Evolutionary conservation across 2,888 invertebrate genomes (phyloP).

Genomic region (Hybos culiciformis): DNA sequence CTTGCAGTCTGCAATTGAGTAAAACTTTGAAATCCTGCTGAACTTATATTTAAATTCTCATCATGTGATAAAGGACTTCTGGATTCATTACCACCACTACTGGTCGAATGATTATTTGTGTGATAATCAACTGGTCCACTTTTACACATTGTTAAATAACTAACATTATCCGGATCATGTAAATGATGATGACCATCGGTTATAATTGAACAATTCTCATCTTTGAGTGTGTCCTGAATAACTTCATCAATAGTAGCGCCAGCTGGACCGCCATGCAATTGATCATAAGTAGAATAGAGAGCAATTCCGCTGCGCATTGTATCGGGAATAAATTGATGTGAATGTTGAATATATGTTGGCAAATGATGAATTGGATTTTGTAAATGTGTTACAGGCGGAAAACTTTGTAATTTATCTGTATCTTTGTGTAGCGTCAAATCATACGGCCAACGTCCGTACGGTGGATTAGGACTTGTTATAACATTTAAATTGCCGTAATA

Average conservation of each 20-base stretch:
- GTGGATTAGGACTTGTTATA: too few species aligned
- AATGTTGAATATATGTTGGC: constrained; percentile 14
- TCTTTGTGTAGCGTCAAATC: constrained; percentile 15
- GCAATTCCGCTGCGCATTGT: constrained; percentile 29
- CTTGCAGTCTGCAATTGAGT: constrained; percentile 31
- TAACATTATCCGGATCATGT: constrained; percentile 18
- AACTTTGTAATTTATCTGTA: too few species aligned
- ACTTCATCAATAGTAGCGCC: constrained; percentile 29
- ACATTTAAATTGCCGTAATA: too few species aligned
- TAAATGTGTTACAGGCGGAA: too few species aligned
- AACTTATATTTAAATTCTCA: constrained; percentile 10
- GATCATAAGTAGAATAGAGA: constrained; percentile 16
- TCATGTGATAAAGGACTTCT: constrained; percentile 25
- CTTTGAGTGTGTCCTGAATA: constrained; percentile 35
- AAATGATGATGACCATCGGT: constrained; percentile 29
- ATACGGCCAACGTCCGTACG: too few species aligned
- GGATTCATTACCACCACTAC: constrained; percentile 31
- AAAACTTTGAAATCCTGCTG: constrained; percentile 28
- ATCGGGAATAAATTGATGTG: constrained; percentile 14
- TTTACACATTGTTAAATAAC: constrained; percentile 31
- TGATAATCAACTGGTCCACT: constrained; percentile 24
- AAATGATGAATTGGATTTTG: constrained; percentile 19
- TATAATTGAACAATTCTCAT: constrained; percentile 26
- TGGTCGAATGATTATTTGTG: constrained; percentile 24
- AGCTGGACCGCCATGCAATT: neutral